Conservation (phyloP, 1,140 invertebrate species). For the Drosophila takahashii region DNA sequence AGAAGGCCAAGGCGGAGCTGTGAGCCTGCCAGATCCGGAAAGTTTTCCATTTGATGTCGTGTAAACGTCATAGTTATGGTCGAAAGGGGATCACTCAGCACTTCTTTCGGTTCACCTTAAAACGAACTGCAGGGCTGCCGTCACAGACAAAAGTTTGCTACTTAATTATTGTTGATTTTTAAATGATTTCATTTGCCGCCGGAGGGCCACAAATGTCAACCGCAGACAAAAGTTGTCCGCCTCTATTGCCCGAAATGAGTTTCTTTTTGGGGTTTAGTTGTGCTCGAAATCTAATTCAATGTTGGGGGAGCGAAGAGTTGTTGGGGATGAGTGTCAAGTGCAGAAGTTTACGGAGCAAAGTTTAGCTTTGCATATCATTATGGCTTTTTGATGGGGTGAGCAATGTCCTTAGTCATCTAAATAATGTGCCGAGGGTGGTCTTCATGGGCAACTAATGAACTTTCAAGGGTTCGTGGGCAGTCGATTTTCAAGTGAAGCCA, state of each 20-base stretch:
- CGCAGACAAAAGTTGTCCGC: constrained; percentile 44
- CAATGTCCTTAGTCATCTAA: constrained; percentile 31
- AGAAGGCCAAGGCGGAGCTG: not conserved
- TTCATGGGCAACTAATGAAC: constrained; percentile 23
- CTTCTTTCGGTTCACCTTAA: constrained; percentile 34
- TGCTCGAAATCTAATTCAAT: constrained; percentile 40
- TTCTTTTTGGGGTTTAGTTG: constrained; percentile 44
- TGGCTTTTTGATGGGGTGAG: constrained; percentile 41
- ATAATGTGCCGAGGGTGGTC: constrained; percentile 20
- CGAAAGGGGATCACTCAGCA: constrained; percentile 36
- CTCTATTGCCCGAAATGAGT: constrained; percentile 16
- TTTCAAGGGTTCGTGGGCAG: constrained; percentile 12
- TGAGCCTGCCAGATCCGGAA: constrained; percentile 23
- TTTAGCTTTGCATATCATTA: constrained; percentile 56
- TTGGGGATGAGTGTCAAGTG: constrained; percentile 34
- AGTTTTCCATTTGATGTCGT: constrained; percentile 74
- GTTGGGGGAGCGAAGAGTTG: not conserved
- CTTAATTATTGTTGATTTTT: constrained; percentile 77
- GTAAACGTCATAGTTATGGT: constrained; percentile 55
- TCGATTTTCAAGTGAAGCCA: not conserved
- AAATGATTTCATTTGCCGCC: constrained; percentile 66
- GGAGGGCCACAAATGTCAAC: constrained; percentile 53
- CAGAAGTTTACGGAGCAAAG: constrained; percentile 43
- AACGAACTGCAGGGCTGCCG: constrained; percentile 33
- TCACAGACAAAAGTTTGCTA: constrained; percentile 57